Evolutionary conservation across 2,113 vertebrate species (phyloP).

Genomic region (Phalacrocorax pelagicus): DNA sequence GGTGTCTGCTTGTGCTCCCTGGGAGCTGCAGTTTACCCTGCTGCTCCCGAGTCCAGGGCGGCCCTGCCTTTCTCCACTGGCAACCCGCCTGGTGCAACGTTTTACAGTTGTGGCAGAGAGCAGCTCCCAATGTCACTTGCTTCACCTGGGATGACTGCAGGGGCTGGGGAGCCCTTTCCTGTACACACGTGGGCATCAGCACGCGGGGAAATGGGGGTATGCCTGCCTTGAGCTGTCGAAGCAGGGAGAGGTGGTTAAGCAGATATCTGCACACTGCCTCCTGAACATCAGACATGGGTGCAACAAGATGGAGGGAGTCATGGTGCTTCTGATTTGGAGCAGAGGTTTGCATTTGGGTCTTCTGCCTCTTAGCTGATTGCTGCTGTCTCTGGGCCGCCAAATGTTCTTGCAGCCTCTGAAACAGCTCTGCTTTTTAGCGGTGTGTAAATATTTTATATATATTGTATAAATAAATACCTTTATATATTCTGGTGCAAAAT

Average conservation of each 20-base stretch:
- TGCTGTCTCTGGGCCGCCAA: neutral
- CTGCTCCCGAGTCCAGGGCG: neutral
- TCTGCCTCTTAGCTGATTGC: neutral
- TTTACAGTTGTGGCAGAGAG: neutral
- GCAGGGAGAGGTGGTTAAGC: neutral
- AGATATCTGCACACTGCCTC: rapidly evolving
- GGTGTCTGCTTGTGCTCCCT: neutral
- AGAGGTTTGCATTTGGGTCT: neutral
- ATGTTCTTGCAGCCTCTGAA: neutral
- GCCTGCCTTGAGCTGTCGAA: rapidly evolving
- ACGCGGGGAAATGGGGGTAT: rapidly evolving
- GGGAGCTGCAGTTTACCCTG: neutral
- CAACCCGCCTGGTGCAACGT: too few species aligned
- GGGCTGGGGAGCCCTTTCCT: neutral
- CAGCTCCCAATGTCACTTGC: rapidly evolving
- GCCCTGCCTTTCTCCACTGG: neutral
- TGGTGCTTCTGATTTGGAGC: neutral
- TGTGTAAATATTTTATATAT: neutral
- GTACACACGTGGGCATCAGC: too few species aligned
- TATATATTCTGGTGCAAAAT: neutral
- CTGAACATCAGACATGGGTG: neutral
- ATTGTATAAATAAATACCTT: too few species aligned
- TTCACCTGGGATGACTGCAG: neutral
- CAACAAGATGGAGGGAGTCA: rapidly evolving
- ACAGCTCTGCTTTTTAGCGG: neutral